Evolutionary conservation across 1,140 invertebrate species (phyloP).

Genomic region (Lamellibrachia luymesi): DNA sequence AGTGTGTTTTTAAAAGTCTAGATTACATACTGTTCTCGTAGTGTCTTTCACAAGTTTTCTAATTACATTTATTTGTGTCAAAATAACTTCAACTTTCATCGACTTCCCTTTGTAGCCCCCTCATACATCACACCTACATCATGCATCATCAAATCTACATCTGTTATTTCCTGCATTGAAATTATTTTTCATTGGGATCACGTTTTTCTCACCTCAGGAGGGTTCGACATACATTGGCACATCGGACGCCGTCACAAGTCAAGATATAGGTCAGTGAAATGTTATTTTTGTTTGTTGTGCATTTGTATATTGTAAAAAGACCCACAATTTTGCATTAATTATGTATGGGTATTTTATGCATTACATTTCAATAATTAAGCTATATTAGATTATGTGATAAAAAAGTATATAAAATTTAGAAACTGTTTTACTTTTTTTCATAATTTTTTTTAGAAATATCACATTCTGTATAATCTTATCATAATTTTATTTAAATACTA

Average conservation of each 20-base stretch:
- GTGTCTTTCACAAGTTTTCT: too few species aligned
- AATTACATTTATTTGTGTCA: too few species aligned
- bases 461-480: too few species aligned
- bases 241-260: constrained; percentile 65
- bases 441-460: too few species aligned
- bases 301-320: not conserved
- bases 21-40: too few species aligned
- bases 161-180: not conserved
- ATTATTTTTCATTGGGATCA: not conserved
- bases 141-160: not conserved
- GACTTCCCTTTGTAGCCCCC: not conserved
- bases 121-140: not conserved
- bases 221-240: constrained; percentile 65
- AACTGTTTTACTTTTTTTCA: too few species aligned
- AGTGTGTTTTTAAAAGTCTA: not conserved
- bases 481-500: too few species aligned
- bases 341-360: not conserved
- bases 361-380: not conserved
- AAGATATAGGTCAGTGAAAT: constrained; percentile 68
- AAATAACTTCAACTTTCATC: not conserved
- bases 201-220: constrained; percentile 39
- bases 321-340: not conserved
- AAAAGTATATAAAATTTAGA: not conserved
- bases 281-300: not conserved
- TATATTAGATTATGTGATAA: too few species aligned